Evolutionary conservation across 2,888 invertebrate genomes (phyloP), one percentile per base, ranked within the genome.

Genomic region (Loripinus fragilis): DNA sequence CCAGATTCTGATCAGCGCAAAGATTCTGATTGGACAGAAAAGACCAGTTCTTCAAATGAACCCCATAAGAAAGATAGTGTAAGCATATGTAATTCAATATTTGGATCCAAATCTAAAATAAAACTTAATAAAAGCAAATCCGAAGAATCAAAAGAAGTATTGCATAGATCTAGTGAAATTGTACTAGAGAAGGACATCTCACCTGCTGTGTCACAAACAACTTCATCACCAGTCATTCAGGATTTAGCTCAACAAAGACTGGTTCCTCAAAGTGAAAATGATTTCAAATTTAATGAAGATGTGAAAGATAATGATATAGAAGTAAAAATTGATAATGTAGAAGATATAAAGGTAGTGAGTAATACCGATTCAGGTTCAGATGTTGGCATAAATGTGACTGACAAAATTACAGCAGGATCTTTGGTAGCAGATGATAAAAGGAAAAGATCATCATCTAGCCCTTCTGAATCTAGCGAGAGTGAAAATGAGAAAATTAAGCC

Each of bases 381-480:
- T 15, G 45, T 20, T 20, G 20, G 45, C 7, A 45, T 45, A 12
- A 45, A 45, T 20, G 45, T 3, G 3, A 45, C n/a, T n/a, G n/a
- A n/a, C n/a, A n/a, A n/a, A n/a, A n/a, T n/a, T n/a, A n/a, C n/a
- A n/a, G n/a, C n/a, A n/a, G n/a, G n/a, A n/a, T n/a, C n/a, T n/a
- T n/a, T n/a, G n/a, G n/a, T n/a, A n/a, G n/a, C n/a, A n/a, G n/a
- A n/a, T n/a, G n/a, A 12, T 38, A 38, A 5, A 38, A 38, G 5
- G 5, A 28, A 30, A 65, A 65, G 38, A 33, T 15, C n/a, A 33
- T 33, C 33, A 5, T 35, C 30, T 33, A n/a, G n/a, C 17, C 33
- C 65, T 20, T 76, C 76, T 20, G 70, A 41, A 42, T 65, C 71
- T 45, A 72, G 20, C n/a, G 25, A 70, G 8, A 70, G 35, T 52